Percentiles rank a stretch among this genome's conserved stretches.
Evolutionary conservation across 2,888 invertebrate species (phyloP).

Genomic region (Phyllotreta striolata): DNA sequence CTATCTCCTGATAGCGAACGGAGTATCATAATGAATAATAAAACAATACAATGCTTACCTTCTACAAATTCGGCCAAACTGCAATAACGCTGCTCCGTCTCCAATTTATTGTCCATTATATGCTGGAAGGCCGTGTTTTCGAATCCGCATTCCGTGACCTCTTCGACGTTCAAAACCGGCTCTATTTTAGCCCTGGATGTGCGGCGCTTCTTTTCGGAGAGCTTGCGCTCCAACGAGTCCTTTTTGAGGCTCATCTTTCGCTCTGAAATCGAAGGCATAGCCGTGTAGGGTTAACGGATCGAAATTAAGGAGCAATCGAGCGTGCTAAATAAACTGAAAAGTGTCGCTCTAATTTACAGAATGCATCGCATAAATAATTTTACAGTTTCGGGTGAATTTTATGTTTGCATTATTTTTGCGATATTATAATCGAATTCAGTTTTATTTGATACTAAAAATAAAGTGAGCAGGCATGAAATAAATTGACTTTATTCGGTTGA

Average conservation of each 20-base stretch:
- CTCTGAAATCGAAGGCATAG: slow-evolving; percentile 56
- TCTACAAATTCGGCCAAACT: slow-evolving; percentile 84
- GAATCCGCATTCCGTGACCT: slow-evolving; percentile 73
- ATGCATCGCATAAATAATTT: too few species aligned
- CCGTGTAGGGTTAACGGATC: not conserved
- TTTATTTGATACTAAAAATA: too few species aligned
- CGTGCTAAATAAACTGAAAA: not conserved
- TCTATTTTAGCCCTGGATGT: slow-evolving; percentile 49
- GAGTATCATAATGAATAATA: too few species aligned
- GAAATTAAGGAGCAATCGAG: not conserved
- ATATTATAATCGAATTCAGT: too few species aligned
- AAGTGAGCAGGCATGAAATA: too few species aligned
- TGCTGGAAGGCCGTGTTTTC: slow-evolving; percentile 73
- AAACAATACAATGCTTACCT: slow-evolving; percentile 60
- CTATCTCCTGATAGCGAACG: too few species aligned
- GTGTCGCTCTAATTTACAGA: not conserved
- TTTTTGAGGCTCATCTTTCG: slow-evolving; percentile 66
- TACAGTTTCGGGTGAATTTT: too few species aligned
- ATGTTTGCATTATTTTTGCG: too few species aligned
- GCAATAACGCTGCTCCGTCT: slow-evolving; percentile 71
- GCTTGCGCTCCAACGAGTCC: slow-evolving; percentile 58
- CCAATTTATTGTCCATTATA: slow-evolving; percentile 56
- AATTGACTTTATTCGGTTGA: too few species aligned
- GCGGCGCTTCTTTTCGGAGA: slow-evolving; percentile 44
- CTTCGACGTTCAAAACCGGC: slow-evolving; percentile 57